phyloP scores from a whole-genome alignment of 2,113 vertebrate species.

The Zapornia atra region DNA sequence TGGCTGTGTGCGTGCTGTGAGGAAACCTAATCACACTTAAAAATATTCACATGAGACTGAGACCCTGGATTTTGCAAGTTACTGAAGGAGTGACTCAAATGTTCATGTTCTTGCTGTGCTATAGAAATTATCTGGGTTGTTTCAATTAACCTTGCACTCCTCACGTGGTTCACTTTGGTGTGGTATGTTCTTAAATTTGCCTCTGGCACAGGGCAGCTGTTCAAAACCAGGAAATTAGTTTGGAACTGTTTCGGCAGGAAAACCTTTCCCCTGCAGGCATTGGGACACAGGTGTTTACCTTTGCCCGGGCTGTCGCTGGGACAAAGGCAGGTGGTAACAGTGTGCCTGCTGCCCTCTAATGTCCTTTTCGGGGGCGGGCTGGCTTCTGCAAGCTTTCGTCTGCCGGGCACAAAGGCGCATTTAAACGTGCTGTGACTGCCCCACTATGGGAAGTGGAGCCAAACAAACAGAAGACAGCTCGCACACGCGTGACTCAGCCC shows the following conservation, averaged over 20 bases:
- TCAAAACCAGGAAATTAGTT: neutral
- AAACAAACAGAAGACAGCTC: neutral
- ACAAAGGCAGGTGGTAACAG: neutral
- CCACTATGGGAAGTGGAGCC: neutral
- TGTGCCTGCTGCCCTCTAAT: slow-evolving; percentile 11
- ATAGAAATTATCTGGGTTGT: neutral
- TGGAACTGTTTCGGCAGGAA: neutral
- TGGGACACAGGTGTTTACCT: neutral
- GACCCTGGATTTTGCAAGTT: neutral
- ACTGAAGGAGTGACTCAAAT: neutral
- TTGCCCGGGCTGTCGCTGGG: neutral
- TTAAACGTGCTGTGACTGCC: neutral
- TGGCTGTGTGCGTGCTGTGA: neutral
- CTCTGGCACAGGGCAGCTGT: neutral
- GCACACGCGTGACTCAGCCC: neutral
- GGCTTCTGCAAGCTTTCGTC: accelerated
- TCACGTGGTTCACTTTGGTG: neutral
- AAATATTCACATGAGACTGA: neutral
- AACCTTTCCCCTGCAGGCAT: neutral
- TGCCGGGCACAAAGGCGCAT: accelerated
- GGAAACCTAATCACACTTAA: neutral
- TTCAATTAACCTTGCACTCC: neutral
- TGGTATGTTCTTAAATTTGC: neutral
- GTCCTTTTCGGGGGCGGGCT: neutral
- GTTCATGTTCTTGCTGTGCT: neutral